Base-by-base conservation (phyloP, 2,888 invertebrate genomes). In the Ophion ellenae region DNA sequence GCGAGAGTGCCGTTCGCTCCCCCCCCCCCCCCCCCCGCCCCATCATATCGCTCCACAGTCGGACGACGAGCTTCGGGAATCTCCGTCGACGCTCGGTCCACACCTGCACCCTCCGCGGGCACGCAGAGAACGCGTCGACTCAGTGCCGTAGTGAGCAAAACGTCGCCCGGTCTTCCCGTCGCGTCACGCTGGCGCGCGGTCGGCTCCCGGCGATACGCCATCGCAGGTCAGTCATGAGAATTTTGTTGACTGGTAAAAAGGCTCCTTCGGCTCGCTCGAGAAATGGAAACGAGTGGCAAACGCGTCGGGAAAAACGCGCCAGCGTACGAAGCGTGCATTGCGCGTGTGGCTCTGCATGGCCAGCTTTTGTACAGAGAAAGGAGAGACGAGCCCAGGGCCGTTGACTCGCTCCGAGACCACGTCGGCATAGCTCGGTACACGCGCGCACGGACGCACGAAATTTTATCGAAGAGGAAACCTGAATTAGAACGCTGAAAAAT, bases 81-180 rank as follows among this genome's bases (percentile, higher is more conserved):
- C 89, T 88, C 94, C 95, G 95, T 84, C 87, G 84, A 71, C 57
- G 76, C 84, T 94, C 95, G 95, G 94, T 94, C 95, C 95, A 95
- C 95, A 95, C 95, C 95, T 95, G 95, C 95, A 95, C 94, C 94
- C 94, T 94, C 94, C 94, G 28, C 61, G 69, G 94, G 89, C 91
- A 92, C 91, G 90, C 91, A 88, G 88, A 73, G 66, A 73, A 73
- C 73, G 66, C 73, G 73, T 59, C 20, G 61, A 64, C 69, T 28
- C 88, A 87, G 87, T 73, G n/a, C 20, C 83, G 88, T 82, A 81
- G 6, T 82, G 17, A 10, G 10, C 0, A 63, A 20, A 40, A 85
- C 85, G 73, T 20, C 53, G n/a, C 32, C 71, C 57, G 61, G 14
- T 53, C 14, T 4, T 28, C 53, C 36, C 67, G 36, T 36, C 11